A percentile compares a stretch with the other conserved stretches of the same genome.
Evolutionary conservation across 2,797 vertebrate genomes (phyloP).

Genomic region (Fundulus diaphanus): DNA sequence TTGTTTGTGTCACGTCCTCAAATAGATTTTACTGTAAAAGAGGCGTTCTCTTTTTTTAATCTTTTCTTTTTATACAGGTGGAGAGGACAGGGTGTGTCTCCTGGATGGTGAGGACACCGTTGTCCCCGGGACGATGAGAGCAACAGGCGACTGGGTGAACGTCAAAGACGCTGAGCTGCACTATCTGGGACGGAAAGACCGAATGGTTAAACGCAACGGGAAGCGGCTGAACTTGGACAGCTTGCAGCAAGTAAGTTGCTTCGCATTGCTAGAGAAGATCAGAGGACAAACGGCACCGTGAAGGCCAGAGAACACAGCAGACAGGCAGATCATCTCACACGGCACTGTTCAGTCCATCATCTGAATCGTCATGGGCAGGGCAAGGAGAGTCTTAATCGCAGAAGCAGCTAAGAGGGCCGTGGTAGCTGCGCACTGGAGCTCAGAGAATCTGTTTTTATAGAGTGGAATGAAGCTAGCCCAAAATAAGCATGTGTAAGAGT

Average conservation of each 20-base stretch:
- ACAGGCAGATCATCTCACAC: too few relatives aligned
- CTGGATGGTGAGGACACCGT: conserved; percentile 84
- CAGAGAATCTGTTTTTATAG: too few relatives aligned
- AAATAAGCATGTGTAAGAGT: too few relatives aligned
- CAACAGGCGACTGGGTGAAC: conserved; percentile 91
- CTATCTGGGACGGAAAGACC: conserved; percentile 91
- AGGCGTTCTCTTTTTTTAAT: background rate
- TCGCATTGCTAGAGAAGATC: too few relatives aligned
- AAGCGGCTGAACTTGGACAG: conserved; percentile 87
- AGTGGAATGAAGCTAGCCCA: too few relatives aligned
- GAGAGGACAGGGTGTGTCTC: conserved; percentile 89
- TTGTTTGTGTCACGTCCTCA: background rate
- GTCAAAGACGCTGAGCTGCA: conserved; percentile 79
- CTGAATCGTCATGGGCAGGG: too few relatives aligned
- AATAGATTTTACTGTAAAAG: background rate
- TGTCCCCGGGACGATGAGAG: conserved; percentile 86
- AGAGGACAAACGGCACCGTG: too few relatives aligned
- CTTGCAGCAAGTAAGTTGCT: conserved; percentile 85
- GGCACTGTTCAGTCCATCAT: too few relatives aligned
- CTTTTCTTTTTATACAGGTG: conserved; percentile 78
- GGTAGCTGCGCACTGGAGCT: too few relatives aligned
- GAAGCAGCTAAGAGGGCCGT: too few relatives aligned
- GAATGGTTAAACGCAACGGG: conserved; percentile 91
- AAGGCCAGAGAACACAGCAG: background rate
- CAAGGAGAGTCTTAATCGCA: too few relatives aligned